Evolutionary conservation across 2,888 invertebrate species (phyloP), one percentile per base, ranked within the genome.

Genomic region (Agriotes lineatus): DNA sequence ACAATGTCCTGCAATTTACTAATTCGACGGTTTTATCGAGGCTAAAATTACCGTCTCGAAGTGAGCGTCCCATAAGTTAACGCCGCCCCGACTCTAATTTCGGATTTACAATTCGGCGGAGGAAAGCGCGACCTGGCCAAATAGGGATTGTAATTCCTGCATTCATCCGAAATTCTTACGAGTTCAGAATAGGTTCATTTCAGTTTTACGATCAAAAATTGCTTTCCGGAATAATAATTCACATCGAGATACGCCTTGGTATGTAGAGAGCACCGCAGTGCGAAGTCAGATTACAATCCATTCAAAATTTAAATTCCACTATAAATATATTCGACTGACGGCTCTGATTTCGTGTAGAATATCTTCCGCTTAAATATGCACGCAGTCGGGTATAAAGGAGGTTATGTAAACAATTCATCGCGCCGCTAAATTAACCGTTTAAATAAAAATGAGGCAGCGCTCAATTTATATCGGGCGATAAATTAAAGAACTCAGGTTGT

Each of bases 171-270:
- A 59, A 60, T 48, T 45, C 54, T 61, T 45, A 61, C 56, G 61
- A 67, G 30, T 56, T 61, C 57, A 16, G 39, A 25, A 67, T 56
- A 57, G 67, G 61, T 61, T 67, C 67, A 61, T 61, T 67, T 56
- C 61, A 56, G 45, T 67, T 67, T 67, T 67, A 67, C 61, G 61
- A 67, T 61, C 67, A 67, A 67, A 67, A 67, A 67, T 67, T 67
- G 67, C 67, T 67, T 67, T 67, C 45, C 44, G 30, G 67, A 60
- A 67, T 67, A 67, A 60, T 67, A 67, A 67, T 67, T 67, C 67
- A 61, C 56, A 61, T 67, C 39, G 67, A 61, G 66, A 60, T 60
- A 66, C 66, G 60, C 42, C 59, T 66, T 66, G 59, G 66, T 66
- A 66, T 66, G 66, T 66, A 67, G 56, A 61, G 37, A 67, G 61